These are phyloP conservation scores for Hirtodrosophila duncani DNA, from an alignment of 2,888 invertebrate species.

Conservation along the genomic window DNA sequence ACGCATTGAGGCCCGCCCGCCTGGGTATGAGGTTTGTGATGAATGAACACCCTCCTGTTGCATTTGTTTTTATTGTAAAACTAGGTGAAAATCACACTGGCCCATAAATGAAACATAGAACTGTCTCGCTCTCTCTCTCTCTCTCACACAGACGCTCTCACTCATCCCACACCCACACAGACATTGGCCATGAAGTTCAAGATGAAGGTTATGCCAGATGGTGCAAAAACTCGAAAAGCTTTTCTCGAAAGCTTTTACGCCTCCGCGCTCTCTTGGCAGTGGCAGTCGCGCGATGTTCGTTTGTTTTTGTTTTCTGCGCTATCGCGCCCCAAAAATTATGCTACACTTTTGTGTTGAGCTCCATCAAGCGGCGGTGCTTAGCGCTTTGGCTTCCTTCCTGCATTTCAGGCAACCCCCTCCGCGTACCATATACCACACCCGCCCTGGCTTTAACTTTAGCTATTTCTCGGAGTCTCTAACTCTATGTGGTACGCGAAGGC, in stretches of 20 bases:
- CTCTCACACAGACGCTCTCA: conserved; percentile 8
- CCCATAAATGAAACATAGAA: conserved; percentile 38
- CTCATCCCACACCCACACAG: not conserved
- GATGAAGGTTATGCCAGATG: conserved; percentile 60
- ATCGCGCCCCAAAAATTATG: conserved; percentile 45
- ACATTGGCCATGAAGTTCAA: conserved; percentile 60
- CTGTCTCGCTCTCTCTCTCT: not conserved
- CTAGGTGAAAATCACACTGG: conserved; percentile 17
- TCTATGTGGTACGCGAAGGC: conserved; percentile 1
- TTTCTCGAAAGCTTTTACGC: conserved; percentile 34
- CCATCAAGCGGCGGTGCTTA: conserved; percentile 39
- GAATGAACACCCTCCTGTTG: conserved; percentile 72
- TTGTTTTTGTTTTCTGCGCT: conserved; percentile 55
- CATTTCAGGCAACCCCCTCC: conserved; percentile 8
- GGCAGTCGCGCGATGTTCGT: conserved; percentile 31
- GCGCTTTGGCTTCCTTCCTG: conserved; percentile 29
- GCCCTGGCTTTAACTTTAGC: conserved; percentile 7
- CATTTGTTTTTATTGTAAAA: conserved; percentile 66
- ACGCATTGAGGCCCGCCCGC: conserved; percentile 11
- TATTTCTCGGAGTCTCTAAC: conserved; percentile 22
- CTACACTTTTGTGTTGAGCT: conserved; percentile 30
- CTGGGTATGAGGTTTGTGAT: conserved; percentile 48
- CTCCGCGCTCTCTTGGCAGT: conserved; percentile 41
- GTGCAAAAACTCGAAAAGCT: conserved; percentile 35
- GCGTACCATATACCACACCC: conserved; percentile 1